Base-by-base conservation (phyloP, 1,140 invertebrate species). In the Drosophila mauritiana region DNA sequence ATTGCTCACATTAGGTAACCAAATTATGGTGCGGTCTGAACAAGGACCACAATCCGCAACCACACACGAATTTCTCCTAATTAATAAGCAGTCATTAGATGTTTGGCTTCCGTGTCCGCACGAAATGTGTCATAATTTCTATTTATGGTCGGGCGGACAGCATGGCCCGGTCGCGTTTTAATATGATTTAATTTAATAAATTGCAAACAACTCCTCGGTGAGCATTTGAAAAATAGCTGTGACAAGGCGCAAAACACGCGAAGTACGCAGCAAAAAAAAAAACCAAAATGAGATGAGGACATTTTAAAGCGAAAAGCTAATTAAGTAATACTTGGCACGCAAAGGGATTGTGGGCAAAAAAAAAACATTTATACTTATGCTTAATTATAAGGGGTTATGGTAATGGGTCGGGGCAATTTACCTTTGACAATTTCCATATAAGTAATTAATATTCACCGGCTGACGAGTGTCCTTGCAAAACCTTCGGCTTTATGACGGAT, bases 121-220 rank as follows among this genome's bases (percentile, higher is more conserved):
- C 64, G 80, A 67, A 83, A 89, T 89, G 77, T 89, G 84, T 89
- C 84, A 89, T 89, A 89, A 89, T 89, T 89, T 80, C 77, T 84
- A 89, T 89, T 89, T 84, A 89, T 83, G 84, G 84, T 83, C 46
- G 61, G 17, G 48, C 40, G 40, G 40, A 43, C 40, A 43, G 15
- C 40, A 17, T 17, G 40, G 42, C 48, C 59, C 27, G 34, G 79
- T 89, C 61, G 55, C 82, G 64, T 80, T 70, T 70, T 84, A 74
- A 74, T 80, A 84, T 89, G 84, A 89, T 89, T 89, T 89, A 84
- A 89, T 89, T 89, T 89, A 78, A 89, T 89, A 84, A 84, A 89
- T 89, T 80, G 76, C 84, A 88, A 70, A 78, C 80, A 76, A 65
- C 74, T 82, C 78, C 78, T 78, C 74, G 43, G 63, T 67, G 78